These are phyloP conservation scores for Frieseomelitta varia DNA, from an alignment of 1,140 invertebrate genomes.

Conservation along the genomic window DNA sequence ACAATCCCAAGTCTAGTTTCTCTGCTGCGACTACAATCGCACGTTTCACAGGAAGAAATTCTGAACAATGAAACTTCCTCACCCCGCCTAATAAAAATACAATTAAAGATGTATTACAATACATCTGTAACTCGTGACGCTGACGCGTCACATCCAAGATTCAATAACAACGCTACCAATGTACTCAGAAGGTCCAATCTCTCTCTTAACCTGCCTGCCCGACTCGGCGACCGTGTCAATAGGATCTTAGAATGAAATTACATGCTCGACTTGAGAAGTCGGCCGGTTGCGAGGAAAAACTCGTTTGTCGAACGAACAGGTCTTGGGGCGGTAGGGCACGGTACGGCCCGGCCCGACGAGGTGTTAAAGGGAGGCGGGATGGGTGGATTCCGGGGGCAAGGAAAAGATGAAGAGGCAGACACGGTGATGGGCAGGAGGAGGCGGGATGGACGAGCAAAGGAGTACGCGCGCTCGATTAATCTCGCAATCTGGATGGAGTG, in stretches of 20 bases:
- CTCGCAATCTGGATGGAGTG: constrained; percentile 80
- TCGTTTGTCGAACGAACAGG: constrained; percentile 41
- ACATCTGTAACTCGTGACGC: no score
- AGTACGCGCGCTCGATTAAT: constrained; percentile 79
- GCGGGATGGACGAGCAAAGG: constrained; percentile 67
- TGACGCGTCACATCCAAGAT: no score
- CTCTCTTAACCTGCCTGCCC: not conserved
- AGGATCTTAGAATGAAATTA: constrained; percentile 43
- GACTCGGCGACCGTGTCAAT: constrained; percentile 9
- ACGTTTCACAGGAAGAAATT: no score
- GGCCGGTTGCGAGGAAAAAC: constrained; percentile 26
- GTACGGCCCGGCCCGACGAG: constrained; percentile 28
- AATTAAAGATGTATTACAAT: no score
- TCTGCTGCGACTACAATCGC: no score
- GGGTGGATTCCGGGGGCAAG: constrained; percentile 38
- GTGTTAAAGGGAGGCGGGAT: constrained; percentile 49
- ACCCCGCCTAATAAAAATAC: no score
- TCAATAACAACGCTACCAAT: no score
- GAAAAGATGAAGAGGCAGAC: constrained; percentile 52
- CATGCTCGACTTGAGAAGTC: constrained; percentile 2
- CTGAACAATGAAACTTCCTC: no score
- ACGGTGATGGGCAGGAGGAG: constrained; percentile 37
- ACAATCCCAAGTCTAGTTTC: no score
- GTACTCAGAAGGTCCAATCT: not conserved
- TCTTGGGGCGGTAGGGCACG: constrained; percentile 3